These are phyloP conservation scores for Pteronura brasiliensis DNA, from an alignment of 2,113 vertebrate genomes.

Conservation along the genomic window DNA sequence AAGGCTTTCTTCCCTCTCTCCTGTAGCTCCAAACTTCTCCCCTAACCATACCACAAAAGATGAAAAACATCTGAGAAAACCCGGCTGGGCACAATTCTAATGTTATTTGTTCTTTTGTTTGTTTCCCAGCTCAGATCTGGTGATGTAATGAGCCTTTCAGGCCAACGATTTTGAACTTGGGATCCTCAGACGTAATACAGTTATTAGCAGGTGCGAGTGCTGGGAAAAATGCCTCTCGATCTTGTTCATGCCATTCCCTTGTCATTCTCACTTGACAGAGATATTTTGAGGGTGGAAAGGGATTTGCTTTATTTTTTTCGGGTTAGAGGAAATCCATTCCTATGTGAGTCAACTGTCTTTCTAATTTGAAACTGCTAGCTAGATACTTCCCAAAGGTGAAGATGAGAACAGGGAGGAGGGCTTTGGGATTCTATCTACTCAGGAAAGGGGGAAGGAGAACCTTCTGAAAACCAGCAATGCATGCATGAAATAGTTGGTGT, in stretches of 20 bases:
- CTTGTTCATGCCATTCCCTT: background rate
- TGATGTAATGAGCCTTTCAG: background rate
- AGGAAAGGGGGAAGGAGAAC: background rate
- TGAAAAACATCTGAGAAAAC: background rate
- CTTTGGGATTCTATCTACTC: background rate
- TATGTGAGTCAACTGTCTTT: background rate
- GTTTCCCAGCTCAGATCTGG: background rate
- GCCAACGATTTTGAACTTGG: background rate
- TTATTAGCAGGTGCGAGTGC: background rate
- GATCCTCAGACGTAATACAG: background rate
- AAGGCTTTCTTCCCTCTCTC: background rate
- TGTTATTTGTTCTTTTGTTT: background rate
- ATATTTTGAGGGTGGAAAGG: background rate
- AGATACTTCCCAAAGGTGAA: background rate
- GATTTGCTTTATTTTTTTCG: background rate
- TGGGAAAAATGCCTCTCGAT: background rate
- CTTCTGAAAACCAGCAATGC: background rate
- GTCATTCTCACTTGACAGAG: background rate
- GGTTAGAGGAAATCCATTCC: background rate
- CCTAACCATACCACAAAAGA: background rate
- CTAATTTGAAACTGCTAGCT: background rate
- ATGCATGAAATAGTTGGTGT: accelerated
- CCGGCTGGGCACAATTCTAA: background rate
- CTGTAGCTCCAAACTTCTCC: background rate
- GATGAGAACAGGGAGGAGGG: background rate